A percentile compares a stretch with the other conserved stretches of the same genome.
These are phyloP conservation scores for Nothocercus julius DNA, from an alignment of 2,113 vertebrate species.

Conservation along the genomic window DNA sequence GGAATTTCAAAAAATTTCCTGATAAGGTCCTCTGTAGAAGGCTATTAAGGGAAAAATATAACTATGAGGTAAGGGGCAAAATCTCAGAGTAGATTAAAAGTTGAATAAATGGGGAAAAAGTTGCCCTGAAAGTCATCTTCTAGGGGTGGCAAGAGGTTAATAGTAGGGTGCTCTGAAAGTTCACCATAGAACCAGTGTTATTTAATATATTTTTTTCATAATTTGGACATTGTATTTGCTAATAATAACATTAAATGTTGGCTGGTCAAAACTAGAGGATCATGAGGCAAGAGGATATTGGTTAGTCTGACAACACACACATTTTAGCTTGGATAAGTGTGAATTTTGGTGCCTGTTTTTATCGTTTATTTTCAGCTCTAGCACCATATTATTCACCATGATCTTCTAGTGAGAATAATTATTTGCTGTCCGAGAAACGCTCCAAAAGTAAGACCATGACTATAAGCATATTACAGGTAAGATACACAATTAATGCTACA, in stretches of 20 bases:
- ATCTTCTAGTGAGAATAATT: neutral
- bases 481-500: neutral
- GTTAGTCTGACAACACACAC: neutral
- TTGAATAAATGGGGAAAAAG: neutral
- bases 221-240: neutral
- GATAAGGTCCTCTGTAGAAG: neutral
- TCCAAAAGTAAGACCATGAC: neutral
- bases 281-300: neutral
- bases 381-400: neutral
- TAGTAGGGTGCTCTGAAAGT: neutral
- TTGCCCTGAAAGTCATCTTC: neutral
- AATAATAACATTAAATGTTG: neutral
- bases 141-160: neutral
- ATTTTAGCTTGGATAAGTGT: neutral
- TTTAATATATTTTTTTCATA: neutral
- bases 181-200: neutral
- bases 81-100: neutral
- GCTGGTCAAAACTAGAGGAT: neutral
- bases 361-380: neutral
- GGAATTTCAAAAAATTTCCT: constrained; percentile 5
- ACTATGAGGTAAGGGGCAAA: neutral
- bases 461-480: neutral
- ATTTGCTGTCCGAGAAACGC: neutral
- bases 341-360: neutral
- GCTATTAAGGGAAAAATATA: constrained; percentile 15